Evolutionary conservation across 1,140 invertebrate genomes (phyloP), one percentile per base, ranked within the genome.

Genomic region (Pentalonia nigronervosa): DNA sequence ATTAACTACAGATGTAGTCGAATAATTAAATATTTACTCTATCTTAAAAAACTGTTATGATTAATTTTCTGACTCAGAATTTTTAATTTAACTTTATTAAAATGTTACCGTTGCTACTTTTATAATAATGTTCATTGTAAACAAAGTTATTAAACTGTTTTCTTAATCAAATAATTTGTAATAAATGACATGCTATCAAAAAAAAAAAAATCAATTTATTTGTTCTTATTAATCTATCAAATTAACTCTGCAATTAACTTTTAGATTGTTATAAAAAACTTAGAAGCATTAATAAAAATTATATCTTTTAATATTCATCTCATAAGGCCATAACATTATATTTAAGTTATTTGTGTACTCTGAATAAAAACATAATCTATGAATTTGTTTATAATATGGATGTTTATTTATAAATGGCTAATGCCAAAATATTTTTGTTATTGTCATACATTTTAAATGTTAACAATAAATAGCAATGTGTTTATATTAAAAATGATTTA

Each of bases 391-490:
- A 76, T n/a, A 20, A 76, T 76, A 76, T 83, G 8, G 8, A 83
- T 45, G 23, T 50, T 87, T 87, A 53, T 89, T 89, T 89, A 53
- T 87, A 88, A 48, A 88, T 17, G 6, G 0, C n/a, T 87, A 20
- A 48, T 87, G 86, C 45, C 86, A 87, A 87, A 89, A 89, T 36
- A 50, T 50, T 34, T 88, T 53, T 89, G 8, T 89, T 53, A 53
- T 89, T n/a, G 50, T 88, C n/a, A 88, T 88, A 34, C 1, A 23
- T 89, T 89, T 89, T 53, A 89, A 50, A 89, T 89, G 21, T 53
- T 89, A 36, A 89, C n/a, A 53, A 34, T 53, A 21, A 53, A n/a
- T 34, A 47, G 25, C n/a, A 53, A 89, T 53, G 20, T 88, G n/a
- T 50, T 48, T 17, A 17, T 20, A 88, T n/a, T 50, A n/a, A 88